Evolutionary conservation across 1,140 invertebrate species (phyloP).

Genomic region (Orchesella cincta): DNA sequence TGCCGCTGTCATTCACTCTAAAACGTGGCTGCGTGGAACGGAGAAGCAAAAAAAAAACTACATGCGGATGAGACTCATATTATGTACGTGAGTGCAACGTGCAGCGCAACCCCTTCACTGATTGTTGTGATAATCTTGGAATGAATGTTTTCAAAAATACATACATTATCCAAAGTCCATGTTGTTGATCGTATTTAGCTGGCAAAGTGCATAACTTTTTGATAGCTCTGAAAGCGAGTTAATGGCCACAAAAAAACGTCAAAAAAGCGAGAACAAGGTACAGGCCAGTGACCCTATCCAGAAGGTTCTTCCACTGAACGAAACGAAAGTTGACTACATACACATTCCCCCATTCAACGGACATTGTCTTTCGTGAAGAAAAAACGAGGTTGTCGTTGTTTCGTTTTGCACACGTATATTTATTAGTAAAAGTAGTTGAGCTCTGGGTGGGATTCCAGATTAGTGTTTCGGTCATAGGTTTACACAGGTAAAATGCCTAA

Average conservation of each 20-base stretch:
- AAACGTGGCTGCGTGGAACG: background rate
- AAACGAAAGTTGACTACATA: constrained; percentile 8
- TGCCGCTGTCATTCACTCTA: constrained; percentile 9
- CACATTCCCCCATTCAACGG: background rate
- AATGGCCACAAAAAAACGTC: background rate
- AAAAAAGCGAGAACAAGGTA: constrained; percentile 2
- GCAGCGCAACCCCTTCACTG: background rate
- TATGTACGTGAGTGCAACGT: background rate
- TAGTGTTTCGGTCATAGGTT: background rate
- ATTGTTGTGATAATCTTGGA: background rate
- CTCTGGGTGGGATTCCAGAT: constrained; percentile 3
- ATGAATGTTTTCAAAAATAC: background rate
- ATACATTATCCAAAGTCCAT: background rate
- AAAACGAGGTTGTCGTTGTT: background rate
- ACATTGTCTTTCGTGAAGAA: constrained; percentile 9
- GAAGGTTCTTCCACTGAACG: background rate
- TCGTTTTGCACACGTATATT: background rate
- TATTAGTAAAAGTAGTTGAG: background rate
- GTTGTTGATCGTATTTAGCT: background rate
- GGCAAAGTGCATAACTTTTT: background rate
- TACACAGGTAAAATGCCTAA: background rate
- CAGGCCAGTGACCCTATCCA: constrained; percentile 22
- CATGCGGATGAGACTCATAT: background rate
- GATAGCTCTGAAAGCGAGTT: background rate
- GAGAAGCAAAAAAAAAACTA: background rate